Evolutionary conservation across 2,113 vertebrate species (phyloP), one percentile per base, ranked within the genome.

Genomic region (Hypocryptadius cinnamomeus): DNA sequence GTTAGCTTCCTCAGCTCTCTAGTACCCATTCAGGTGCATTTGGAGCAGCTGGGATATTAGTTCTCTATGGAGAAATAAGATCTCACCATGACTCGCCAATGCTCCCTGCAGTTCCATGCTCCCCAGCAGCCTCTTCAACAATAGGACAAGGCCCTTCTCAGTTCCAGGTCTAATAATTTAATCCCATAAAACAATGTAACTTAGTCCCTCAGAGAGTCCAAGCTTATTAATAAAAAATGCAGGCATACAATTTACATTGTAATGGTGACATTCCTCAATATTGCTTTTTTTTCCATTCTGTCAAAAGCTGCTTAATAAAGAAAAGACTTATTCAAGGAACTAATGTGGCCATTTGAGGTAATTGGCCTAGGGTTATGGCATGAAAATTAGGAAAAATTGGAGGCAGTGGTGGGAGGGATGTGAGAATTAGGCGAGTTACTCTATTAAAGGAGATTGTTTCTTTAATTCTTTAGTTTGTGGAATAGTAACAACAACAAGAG

Each of bases 91-190:
- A 89, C 92, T 95, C 76, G 80, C 88, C 96, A 96, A 95, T 84
- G 84, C 91, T 95, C 93, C 97, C 96, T 82, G 96, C 97, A 93
- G 97, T 77, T 97, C 96, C 89, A 76, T 22, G 84, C 89, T 96
- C 95, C 97, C 97, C 94, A 96, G 85, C 64, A 96, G 97, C 95
- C 91, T 96, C 95, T 97, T 97, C 94, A 96, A 96, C 91, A 96
- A 96, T 90, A 91, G 94, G 96, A 97, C 86, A 82, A 91, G 95
- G 95, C 84, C 82, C 71, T 91, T 85, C 82, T 87, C 88, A 89
- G 94, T 96, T 97, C 96, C 96, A 97, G 96, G 76, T 95, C 95
- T 97, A 96, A 95, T 96, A 94, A 96, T 96, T 96, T 96, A 92
- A 90, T 93, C 90, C 90, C 97, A 95, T 97, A 96, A 97, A 97